Evolutionary conservation across 2,888 invertebrate species (phyloP), one percentile per base, ranked within the genome.

Genomic region (Diarsia mendica): DNA sequence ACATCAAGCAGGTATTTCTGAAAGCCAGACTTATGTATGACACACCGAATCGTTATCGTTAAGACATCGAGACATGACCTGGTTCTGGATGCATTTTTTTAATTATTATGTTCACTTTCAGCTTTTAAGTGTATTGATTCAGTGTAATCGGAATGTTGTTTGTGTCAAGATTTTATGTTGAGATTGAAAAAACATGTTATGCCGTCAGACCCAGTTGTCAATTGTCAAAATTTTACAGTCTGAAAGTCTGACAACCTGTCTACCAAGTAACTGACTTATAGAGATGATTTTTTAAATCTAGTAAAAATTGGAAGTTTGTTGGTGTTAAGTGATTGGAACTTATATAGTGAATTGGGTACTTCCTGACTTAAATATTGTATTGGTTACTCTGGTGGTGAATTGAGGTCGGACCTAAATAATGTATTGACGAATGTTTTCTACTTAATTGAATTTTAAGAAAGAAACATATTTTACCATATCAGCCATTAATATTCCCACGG

Each of bases 91-190:
- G 76, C 71, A 71, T 68, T 80, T 80, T 53, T 80, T 44, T 66
- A 79, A 66, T 72, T 72, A 72, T 28, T 77, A 51, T 49, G 53
- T 66, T 80, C 49, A 72, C 23, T 80, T 76, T 80, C 8, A 23
- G 20, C 23, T 13, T 23, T 20, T 33, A 46, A 67, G 1, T 65
- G 20, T 18, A 49, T 61, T 79, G 74, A 39, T 53, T 60, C 3
- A 60, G 39, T 67, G 48, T 15, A 23, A 61, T 28, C 6, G 28
- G 44, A 13, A 49, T 64, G 49, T 51, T 6, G 15, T 15, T 64
- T 67, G 2, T 48, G 51, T 8, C 61, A 63, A 46, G 63, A 78
- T 67, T 73, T 49, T 20, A 4, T n/a, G 15, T 49, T 2, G 33
- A 78, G 61, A 77, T 77, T 53, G 11, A 39, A n/a, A 11, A 8